Percentiles rank a stretch among this genome's conserved stretches.
Conservation (phyloP, 1,140 invertebrate genomes). For the Zaprionus davidi region DNA sequence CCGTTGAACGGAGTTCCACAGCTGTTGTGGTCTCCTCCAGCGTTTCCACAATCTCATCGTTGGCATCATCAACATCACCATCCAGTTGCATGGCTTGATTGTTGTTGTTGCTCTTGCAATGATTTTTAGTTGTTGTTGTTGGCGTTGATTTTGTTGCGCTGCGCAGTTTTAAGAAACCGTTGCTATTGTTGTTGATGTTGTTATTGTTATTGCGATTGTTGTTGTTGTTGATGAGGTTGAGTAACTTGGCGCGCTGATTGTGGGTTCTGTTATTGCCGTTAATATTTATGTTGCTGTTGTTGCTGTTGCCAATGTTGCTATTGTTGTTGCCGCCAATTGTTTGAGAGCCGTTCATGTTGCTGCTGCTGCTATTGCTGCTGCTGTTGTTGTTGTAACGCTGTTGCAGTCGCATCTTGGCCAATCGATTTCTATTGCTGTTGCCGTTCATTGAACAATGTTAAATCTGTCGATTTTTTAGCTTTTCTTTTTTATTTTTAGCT, state of each 20-base stretch:
- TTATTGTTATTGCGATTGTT: constrained; percentile 21
- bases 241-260: constrained; percentile 61
- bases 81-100: constrained; percentile 32
- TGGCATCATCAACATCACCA: background rate
- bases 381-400: constrained; percentile 55
- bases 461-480: background rate
- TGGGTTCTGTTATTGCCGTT: constrained; percentile 39
- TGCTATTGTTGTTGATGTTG: constrained; percentile 39
- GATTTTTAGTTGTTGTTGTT: constrained; percentile 21
- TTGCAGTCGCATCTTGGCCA: constrained; percentile 69
- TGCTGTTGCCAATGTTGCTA: constrained; percentile 26
- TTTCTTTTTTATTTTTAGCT: constrained; percentile 1
- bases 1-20: constrained; percentile 61
- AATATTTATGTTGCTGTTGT: constrained; percentile 31
- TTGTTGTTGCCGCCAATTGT: constrained; percentile 39
- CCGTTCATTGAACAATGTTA: constrained; percentile 37
- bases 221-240: constrained; percentile 56
- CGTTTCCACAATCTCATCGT: constrained; percentile 27
- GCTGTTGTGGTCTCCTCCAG: constrained; percentile 64
- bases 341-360: constrained; percentile 35
- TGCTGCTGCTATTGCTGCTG: constrained; percentile 28
- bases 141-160: constrained; percentile 26
- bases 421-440: constrained; percentile 35
- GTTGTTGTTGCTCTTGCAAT: constrained; percentile 24
- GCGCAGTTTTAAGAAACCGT: constrained; percentile 51